Evolutionary conservation across 2,888 invertebrate genomes (phyloP).

Genomic region (Rhamphomyia laevipes): DNA sequence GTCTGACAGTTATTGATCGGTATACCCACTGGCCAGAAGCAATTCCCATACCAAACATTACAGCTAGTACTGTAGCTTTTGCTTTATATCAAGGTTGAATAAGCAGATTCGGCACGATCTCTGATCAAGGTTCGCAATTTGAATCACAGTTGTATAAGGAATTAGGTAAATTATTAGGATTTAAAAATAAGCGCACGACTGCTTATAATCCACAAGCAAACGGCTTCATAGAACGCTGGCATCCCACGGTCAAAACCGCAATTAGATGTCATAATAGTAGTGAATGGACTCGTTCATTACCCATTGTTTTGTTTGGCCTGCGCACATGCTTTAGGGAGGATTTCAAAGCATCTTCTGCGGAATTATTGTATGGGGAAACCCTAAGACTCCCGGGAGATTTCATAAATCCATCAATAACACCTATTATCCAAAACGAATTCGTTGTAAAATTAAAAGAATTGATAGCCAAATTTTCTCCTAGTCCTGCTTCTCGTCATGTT

Average conservation of each 20-base stretch:
- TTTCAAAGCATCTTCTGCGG: not conserved
- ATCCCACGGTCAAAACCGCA: slow-evolving; percentile 27
- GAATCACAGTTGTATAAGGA: slow-evolving; percentile 23
- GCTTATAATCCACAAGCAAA: slow-evolving; percentile 30
- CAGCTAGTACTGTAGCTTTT: slow-evolving; percentile 17
- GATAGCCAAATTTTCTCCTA: not conserved
- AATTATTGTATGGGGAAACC: not conserved
- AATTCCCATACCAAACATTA: slow-evolving; percentile 15
- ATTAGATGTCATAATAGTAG: not conserved
- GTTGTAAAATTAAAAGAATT: not conserved
- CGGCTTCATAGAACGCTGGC: slow-evolving; percentile 32
- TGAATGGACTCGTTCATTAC: not conserved
- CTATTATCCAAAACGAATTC: not conserved
- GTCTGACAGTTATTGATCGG: slow-evolving; percentile 21
- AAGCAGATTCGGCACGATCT: slow-evolving; percentile 29
- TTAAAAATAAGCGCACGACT: slow-evolving; percentile 20
- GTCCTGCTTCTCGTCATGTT: not conserved
- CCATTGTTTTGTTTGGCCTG: not conserved
- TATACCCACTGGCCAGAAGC: slow-evolving; percentile 18
- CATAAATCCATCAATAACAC: not conserved
- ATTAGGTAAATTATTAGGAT: slow-evolving; percentile 19
- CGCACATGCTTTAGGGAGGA: not conserved
- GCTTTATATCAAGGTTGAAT: slow-evolving; percentile 31
- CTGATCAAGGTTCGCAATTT: slow-evolving; percentile 30
- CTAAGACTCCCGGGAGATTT: slow-evolving; percentile 1